Conservation (phyloP, 2,888 invertebrate genomes). For the Drosophila melanosoma region DNA sequence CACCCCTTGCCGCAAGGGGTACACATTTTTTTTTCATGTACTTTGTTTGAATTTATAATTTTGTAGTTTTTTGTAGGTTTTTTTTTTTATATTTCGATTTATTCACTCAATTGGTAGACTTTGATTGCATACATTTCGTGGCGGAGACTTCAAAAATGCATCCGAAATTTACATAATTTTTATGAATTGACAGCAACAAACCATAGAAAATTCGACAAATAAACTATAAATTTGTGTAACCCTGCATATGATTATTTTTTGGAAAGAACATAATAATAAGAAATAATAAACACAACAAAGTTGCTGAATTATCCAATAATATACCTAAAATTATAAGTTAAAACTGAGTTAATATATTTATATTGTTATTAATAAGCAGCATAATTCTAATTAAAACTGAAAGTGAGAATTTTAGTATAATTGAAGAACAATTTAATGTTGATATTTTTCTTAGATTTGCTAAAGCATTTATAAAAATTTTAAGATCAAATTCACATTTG, state of each 20-base stretch:
- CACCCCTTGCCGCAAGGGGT: constrained; percentile 28
- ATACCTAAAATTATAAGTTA: not conserved
- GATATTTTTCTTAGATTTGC: not conserved
- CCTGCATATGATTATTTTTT: constrained; percentile 49
- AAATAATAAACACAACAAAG: constrained; percentile 1
- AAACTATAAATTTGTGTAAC: constrained; percentile 70
- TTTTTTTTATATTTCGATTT: constrained; percentile 51
- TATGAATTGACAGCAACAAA: constrained; percentile 73
- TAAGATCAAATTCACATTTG: too few species aligned
- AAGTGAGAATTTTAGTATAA: not conserved
- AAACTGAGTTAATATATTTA: not conserved
- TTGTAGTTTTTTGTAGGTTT: constrained; percentile 23
- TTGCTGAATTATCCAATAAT: not conserved
- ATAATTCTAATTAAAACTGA: not conserved
- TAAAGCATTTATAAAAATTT: not conserved
- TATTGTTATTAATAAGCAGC: not conserved
- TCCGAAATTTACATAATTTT: constrained; percentile 72
- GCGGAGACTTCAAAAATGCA: constrained; percentile 34
- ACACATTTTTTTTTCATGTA: constrained; percentile 44
- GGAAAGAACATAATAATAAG: not conserved
- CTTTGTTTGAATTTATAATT: constrained; percentile 67
- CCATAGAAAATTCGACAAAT: constrained; percentile 70
- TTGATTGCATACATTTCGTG: constrained; percentile 48
- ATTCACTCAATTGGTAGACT: constrained; percentile 58
- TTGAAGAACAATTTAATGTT: not conserved